phyloP scores from a whole-genome alignment of 2,797 vertebrate species.

The Xerus rutilus region DNA sequence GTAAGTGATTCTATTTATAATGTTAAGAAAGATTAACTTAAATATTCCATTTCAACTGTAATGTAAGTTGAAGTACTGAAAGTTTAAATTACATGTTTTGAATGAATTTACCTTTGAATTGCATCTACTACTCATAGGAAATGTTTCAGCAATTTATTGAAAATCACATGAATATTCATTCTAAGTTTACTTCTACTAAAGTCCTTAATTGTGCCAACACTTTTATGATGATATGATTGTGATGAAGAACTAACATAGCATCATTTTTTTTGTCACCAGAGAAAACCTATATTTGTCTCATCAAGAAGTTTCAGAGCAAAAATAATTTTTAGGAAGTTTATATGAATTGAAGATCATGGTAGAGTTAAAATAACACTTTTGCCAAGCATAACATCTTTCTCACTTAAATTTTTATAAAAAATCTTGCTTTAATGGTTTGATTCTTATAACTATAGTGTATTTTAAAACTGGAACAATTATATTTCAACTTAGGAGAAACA shows the following conservation, averaged over 20 bases:
- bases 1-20: constrained; percentile 71
- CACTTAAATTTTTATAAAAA: neutral
- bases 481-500: neutral
- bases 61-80: constrained; percentile 66
- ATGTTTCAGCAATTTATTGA: constrained; percentile 73
- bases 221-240: constrained; percentile 66
- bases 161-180: constrained; percentile 80
- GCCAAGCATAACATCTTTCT: neutral
- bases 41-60: constrained; percentile 66
- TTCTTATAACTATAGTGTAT: neutral
- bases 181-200: constrained; percentile 69
- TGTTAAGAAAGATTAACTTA: constrained; percentile 64
- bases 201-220: constrained; percentile 71
- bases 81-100: constrained; percentile 79
- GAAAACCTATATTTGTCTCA: constrained; percentile 61
- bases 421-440: neutral
- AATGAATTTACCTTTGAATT: constrained; percentile 76
- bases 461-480: neutral
- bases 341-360: neutral
- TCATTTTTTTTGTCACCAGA: constrained; percentile 63
- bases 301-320: constrained; percentile 58
- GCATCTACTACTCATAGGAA: constrained; percentile 66
- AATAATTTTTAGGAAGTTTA: constrained; percentile 42
- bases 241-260: constrained; percentile 53
- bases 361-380: constrained; percentile 18